A percentile compares a stretch with the other conserved stretches of the same genome.
Evolutionary conservation across 2,113 vertebrate species (phyloP).

Genomic region (Ranitomeya variabilis): DNA sequence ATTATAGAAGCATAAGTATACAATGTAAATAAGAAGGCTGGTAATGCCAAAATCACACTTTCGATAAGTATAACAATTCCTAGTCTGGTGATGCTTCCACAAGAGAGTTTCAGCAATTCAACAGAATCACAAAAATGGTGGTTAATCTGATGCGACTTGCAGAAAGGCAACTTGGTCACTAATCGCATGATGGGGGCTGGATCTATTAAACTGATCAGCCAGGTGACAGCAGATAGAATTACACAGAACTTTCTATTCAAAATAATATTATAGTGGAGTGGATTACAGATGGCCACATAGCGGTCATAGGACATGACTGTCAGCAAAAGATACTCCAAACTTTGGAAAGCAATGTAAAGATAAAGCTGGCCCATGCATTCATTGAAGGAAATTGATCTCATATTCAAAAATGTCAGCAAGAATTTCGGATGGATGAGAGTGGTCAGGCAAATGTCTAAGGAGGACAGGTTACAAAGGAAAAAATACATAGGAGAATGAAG

Average conservation of each 20-base stretch:
- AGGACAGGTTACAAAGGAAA: conserved; percentile 31
- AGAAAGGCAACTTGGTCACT: conserved; percentile 28
- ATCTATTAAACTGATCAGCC: conserved; percentile 21
- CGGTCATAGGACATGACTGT: conserved; percentile 38
- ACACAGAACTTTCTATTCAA: conserved; percentile 18
- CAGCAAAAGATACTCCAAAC: conserved; percentile 23
- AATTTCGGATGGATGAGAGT: conserved; percentile 15
- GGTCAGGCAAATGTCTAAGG: conserved; percentile 23
- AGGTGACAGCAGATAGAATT: neutral
- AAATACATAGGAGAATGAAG: conserved; percentile 38
- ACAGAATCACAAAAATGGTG: conserved; percentile 40
- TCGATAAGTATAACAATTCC: conserved; percentile 48
- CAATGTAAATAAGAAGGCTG: conserved; percentile 63
- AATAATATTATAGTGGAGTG: conserved; percentile 17
- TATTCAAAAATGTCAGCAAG: neutral
- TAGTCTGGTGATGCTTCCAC: conserved; percentile 8
- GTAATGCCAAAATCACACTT: conserved; percentile 52
- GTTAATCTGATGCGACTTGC: conserved; percentile 10
- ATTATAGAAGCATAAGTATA: conserved; percentile 61
- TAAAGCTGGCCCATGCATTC: conserved; percentile 16
- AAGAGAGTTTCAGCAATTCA: neutral
- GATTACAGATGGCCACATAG: conserved; percentile 38
- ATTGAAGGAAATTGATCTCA: conserved; percentile 16
- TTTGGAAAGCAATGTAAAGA: neutral
- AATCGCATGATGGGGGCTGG: neutral